Conservation (phyloP, 1,140 invertebrate genomes). For the Drosophila dunni region DNA sequence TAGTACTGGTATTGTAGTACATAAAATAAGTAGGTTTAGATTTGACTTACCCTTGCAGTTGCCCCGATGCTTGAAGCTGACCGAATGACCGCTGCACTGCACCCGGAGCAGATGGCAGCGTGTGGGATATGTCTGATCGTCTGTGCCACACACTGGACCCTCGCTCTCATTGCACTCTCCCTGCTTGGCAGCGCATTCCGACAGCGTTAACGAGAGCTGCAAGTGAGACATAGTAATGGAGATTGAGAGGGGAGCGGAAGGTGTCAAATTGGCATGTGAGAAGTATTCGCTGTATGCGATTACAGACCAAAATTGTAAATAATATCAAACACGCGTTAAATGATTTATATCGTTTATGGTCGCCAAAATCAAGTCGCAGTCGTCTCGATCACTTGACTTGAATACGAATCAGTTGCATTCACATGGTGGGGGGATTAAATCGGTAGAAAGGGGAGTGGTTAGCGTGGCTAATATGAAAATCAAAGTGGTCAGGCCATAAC, state of each 20-base stretch:
- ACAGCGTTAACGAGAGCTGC: constrained; percentile 64
- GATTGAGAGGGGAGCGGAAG: constrained; percentile 38
- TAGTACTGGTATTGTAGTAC: neutral
- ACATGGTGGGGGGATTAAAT: neutral
- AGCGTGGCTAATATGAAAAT: constrained; percentile 68
- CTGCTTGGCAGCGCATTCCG: constrained; percentile 80
- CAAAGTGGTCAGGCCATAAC: constrained; percentile 72
- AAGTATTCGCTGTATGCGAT: constrained; percentile 33
- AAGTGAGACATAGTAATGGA: too few relatives aligned
- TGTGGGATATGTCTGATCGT: constrained; percentile 91
- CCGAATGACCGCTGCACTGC: constrained; percentile 89
- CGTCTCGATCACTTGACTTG: constrained; percentile 59
- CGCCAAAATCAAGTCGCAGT: constrained; percentile 67
- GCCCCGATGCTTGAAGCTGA: constrained; percentile 89
- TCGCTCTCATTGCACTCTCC: constrained; percentile 82
- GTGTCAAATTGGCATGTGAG: constrained; percentile 47
- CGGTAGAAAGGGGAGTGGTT: neutral
- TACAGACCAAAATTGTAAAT: constrained; percentile 46
- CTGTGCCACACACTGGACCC: constrained; percentile 91
- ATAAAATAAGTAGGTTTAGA: too few relatives aligned
- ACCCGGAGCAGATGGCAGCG: constrained; percentile 90
- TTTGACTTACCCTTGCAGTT: constrained; percentile 87
- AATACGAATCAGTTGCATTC: constrained; percentile 57
- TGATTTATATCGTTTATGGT: constrained; percentile 79
- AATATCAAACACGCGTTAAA: constrained; percentile 78